Base-by-base conservation (phyloP, 2,888 invertebrate species). In the Strigamia maritima region DNA sequence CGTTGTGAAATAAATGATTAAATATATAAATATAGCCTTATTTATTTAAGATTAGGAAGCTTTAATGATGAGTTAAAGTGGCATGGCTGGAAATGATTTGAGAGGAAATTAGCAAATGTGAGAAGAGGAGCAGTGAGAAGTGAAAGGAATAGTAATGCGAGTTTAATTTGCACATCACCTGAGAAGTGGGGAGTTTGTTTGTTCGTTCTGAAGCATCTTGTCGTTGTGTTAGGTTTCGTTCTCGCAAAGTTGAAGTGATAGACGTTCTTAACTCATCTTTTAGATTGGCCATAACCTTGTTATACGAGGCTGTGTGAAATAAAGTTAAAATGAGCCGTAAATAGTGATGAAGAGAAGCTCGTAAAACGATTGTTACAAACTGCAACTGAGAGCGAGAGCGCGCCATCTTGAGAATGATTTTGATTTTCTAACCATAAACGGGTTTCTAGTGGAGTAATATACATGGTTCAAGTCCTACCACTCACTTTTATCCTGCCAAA, bases 101-200 rank as follows among this genome's bases (percentile, higher is more conserved):
- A 54, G 54, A 54, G 54, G 19, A 54, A 54, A 54, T 54, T 54
- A 54, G 54, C 19, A 54, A 54, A 54, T 54, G 54, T 1, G 19
- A n/a, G 54, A n/a, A 19, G 19, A 54, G 6, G 54, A 19, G 19
- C 2, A 19, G n/a, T n/a, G n/a, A 19, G 22, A 54, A 54, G 54
- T 19, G 19, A 54, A 54, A 54, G 54, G 54, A 54, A 54, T 54
- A 54, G 54, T 54, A 54, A 54, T 54, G 54, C 54, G 54, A 54
- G 19, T 54, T 54, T 54, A 54, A 54, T 54, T 54, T 54, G 54
- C 54, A 54, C 54, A 54, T 54, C 54, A 54, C 54, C 54, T 54
- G 54, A 54, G 54, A 54, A 54, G 54, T 54, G 54, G 22, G 19
- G 54, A 54, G 19, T 54, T 54, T 54, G 54, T 54, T 54, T 54